These are phyloP conservation scores for Neoascia interrupta DNA, from an alignment of 2,888 invertebrate species.

Conservation along the genomic window DNA sequence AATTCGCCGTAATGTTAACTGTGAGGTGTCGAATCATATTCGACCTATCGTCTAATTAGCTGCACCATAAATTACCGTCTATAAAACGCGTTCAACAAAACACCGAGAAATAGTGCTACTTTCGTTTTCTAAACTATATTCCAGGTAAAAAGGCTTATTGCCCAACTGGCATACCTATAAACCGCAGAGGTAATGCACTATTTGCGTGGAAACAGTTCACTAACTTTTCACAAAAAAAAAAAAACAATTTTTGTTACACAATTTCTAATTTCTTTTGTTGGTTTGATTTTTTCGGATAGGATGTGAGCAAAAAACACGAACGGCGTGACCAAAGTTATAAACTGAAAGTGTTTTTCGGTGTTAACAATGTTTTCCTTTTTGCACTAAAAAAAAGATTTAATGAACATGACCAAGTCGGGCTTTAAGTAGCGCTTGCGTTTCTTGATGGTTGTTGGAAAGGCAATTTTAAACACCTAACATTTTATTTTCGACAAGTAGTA, in stretches of 20 bases:
- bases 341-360: not conserved
- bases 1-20: not conserved
- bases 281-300: too few species aligned
- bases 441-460: not conserved
- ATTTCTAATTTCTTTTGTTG: conserved; percentile 7
- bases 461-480: too few species aligned
- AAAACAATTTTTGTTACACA: too few species aligned
- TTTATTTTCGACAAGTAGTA: not conserved
- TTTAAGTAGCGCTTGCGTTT: not conserved
- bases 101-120: conserved; percentile 20
- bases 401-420: not conserved
- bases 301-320: not conserved
- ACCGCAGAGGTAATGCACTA: conserved; percentile 17
- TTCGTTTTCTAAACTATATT: conserved; percentile 15
- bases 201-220: conserved; percentile 39
- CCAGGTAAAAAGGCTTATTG: conserved; percentile 9
- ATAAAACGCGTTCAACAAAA: conserved; percentile 32
- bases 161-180: not conserved
- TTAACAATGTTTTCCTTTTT: not conserved
- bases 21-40: conserved; percentile 26
- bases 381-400: not conserved
- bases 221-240: too few species aligned
- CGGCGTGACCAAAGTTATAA: not conserved
- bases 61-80: conserved; percentile 20
- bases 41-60: conserved; percentile 25